Evolutionary conservation across 1,140 invertebrate genomes (phyloP).

Genomic region (Drosophila mojavensis): DNA sequence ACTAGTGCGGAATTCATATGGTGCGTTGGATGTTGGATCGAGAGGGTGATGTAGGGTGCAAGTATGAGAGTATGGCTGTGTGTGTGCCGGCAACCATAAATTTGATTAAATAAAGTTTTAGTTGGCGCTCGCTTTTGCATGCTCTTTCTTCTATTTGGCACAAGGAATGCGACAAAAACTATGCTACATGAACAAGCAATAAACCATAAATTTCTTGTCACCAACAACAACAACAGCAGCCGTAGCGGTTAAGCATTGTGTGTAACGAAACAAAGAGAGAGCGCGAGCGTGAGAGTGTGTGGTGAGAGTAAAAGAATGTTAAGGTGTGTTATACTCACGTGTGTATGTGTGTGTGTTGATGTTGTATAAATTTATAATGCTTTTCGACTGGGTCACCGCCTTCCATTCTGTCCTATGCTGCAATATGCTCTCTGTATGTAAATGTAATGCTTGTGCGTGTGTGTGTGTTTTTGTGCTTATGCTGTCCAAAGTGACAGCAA

Average conservation of each 20-base stretch:
- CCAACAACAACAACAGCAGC: slow-evolving; percentile 37
- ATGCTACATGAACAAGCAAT: slow-evolving; percentile 79
- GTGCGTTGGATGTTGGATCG: slow-evolving; percentile 1
- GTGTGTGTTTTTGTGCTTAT: slow-evolving; percentile 8
- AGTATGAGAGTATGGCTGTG: not conserved
- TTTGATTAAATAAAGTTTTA: slow-evolving; percentile 82
- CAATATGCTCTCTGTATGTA: slow-evolving; percentile 50
- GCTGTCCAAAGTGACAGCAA: slow-evolving; percentile 61
- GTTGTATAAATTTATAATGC: slow-evolving; percentile 69
- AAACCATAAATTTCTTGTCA: slow-evolving; percentile 81
- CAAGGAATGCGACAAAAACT: slow-evolving; percentile 79
- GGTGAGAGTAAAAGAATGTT: slow-evolving; percentile 19
- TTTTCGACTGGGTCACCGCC: slow-evolving; percentile 44
- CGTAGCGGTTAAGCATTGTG: slow-evolving; percentile 60
- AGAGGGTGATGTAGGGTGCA: not conserved
- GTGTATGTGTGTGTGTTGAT: slow-evolving; percentile 24
- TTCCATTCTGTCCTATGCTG: slow-evolving; percentile 38
- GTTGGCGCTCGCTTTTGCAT: slow-evolving; percentile 46
- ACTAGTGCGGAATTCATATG: slow-evolving; percentile 38
- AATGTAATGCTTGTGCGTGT: slow-evolving; percentile 9
- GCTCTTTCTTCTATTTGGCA: slow-evolving; percentile 51
- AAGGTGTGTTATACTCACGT: slow-evolving; percentile 60
- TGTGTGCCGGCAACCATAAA: slow-evolving; percentile 60
- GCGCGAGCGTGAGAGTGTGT: not conserved
- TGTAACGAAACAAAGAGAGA: slow-evolving; percentile 20